Evolutionary conservation across 2,113 vertebrate genomes (phyloP), one percentile per base, ranked within the genome.

Genomic region (Carassius carassius): DNA sequence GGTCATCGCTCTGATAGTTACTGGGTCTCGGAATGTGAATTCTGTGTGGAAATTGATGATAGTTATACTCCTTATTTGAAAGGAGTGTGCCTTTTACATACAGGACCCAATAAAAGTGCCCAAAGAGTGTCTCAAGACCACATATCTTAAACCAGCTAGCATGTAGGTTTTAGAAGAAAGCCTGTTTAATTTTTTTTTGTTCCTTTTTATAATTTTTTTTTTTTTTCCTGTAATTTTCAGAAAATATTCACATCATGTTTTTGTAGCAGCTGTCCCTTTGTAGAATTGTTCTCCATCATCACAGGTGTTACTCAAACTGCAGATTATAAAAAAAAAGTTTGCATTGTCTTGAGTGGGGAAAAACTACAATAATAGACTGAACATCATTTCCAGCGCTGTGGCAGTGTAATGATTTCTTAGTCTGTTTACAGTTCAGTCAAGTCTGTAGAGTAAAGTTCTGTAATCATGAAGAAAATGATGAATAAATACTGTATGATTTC

Each of bases 401-500:
- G 70, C 25, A 41, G 21, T 89, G 29, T 84, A 85, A 76, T 67
- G 35, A 62, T 67, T 65, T 49, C 9, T 17, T 75, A 19, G 69
- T 62, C 60, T 83, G 74, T 83, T 79, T 78, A 86, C 86, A 85
- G 56, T 83, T 85, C 72, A 81, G 76, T 49, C 29, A 81, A 25
- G 47, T 87, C 35, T 89, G 79, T 86, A 81, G 82, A 85, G 67
- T 86, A 83, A 44, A 56, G 29, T 87, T 37, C 70, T 86, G 49
- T 76, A 76, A 84, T 89, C 56, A 17, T 83, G 49, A 32, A 78
- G 54, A 63, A 78, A 83, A 74, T 72, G 8, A 35, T 17, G 75
- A 87, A 85, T 86, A 88, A 88, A 90, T 89, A 13, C 62, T 82
- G 37, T 37, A 51, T 80, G 69, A 86, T 81, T 86, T 41, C 73